These are phyloP conservation scores for Odontesthes bonariensis DNA, from an alignment of 2,113 vertebrate genomes.

Conservation along the genomic window DNA sequence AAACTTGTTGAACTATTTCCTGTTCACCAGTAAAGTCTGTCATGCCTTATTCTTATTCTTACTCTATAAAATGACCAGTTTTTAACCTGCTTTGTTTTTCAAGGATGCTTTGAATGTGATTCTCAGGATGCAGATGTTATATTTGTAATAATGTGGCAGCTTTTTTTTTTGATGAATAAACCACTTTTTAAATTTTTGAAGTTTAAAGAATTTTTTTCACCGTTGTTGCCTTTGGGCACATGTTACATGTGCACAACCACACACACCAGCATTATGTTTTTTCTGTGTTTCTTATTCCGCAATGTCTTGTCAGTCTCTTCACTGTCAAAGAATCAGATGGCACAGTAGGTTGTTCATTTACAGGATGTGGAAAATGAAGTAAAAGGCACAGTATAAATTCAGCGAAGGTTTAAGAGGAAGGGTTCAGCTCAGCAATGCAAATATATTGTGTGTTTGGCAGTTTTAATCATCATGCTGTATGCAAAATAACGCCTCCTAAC, in stretches of 20 bases:
- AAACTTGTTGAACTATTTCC: not conserved
- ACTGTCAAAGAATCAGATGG: too few relatives aligned
- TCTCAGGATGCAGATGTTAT: rapidly evolving
- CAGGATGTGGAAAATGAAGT: too few relatives aligned
- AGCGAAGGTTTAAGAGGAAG: too few relatives aligned
- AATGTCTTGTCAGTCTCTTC: too few relatives aligned
- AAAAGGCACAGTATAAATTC: too few relatives aligned
- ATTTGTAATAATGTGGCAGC: not conserved
- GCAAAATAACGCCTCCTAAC: too few relatives aligned
- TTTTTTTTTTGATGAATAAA: slow-evolving; percentile 9
- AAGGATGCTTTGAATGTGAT: not conserved
- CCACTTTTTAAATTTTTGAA: rapidly evolving
- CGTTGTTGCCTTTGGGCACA: not conserved
- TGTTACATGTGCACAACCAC: too few relatives aligned
- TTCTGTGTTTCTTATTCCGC: too few relatives aligned
- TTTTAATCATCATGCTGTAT: not conserved
- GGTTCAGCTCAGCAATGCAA: too few relatives aligned
- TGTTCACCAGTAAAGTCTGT: not conserved
- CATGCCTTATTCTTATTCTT: not conserved
- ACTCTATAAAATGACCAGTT: too few relatives aligned
- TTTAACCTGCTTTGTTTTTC: not conserved
- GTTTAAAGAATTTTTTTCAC: not conserved
- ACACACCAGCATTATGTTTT: too few relatives aligned
- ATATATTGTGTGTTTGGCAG: not conserved
- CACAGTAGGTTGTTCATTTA: too few relatives aligned